A percentile compares a stretch with the other conserved stretches of the same genome.
Evolutionary conservation across 1,140 invertebrate genomes (phyloP).

Genomic region (Aphaenogaster floridana): DNA sequence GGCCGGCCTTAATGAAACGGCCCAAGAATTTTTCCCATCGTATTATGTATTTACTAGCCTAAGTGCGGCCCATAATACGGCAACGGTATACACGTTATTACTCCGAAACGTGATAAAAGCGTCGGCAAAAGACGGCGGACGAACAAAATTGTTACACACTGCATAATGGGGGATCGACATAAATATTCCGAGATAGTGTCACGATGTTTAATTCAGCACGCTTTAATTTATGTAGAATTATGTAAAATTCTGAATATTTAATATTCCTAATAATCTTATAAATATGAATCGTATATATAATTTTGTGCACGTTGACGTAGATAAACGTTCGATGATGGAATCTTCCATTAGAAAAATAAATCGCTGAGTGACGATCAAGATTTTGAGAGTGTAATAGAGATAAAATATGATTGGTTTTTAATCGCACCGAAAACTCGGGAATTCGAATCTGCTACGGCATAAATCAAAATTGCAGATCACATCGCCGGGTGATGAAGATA

Average conservation of each 20-base stretch:
- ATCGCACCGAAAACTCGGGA: not conserved
- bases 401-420: not conserved
- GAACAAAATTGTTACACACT: constrained; percentile 46
- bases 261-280: not conserved
- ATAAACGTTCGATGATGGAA: not conserved
- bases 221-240: not conserved
- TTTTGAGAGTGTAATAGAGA: not conserved
- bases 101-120: constrained; percentile 42
- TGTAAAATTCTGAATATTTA: not conserved
- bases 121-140: not conserved
- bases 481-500: constrained; percentile 38
- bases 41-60: not conserved
- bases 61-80: constrained; percentile 23
- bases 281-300: not conserved
- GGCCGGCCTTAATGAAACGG: constrained; percentile 58
- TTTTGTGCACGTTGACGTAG: not conserved
- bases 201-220: not conserved
- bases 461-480: constrained; percentile 59
- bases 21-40: constrained; percentile 22
- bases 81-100: constrained; percentile 17
- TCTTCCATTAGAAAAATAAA: not conserved
- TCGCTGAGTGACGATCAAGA: not conserved
- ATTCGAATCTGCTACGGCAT: not conserved
- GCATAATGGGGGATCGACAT: constrained; percentile 18
- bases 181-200: not conserved